These are phyloP conservation scores for Sinhomidia bicolor DNA, from an alignment of 2,888 invertebrate species.

Conservation along the genomic window DNA sequence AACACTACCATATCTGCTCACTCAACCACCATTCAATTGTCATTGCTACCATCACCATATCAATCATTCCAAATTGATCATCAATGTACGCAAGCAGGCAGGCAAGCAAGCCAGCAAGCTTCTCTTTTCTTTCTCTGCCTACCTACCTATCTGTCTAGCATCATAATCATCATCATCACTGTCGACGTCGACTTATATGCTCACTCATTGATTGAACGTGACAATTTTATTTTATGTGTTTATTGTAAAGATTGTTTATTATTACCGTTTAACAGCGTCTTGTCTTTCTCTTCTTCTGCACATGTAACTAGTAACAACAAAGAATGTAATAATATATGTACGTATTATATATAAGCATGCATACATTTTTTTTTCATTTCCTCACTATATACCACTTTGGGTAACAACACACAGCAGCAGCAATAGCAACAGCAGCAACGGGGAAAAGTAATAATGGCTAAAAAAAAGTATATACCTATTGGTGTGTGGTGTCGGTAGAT, in stretches of 20 bases:
- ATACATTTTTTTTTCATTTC: background rate
- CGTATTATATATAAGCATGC: too few species aligned
- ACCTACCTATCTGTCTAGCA: too few species aligned
- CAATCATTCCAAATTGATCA: constrained; percentile 35
- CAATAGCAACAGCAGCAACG: too few species aligned
- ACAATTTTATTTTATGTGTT: constrained; percentile 48
- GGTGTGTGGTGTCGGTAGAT: background rate
- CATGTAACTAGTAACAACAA: constrained; percentile 1
- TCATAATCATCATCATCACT: too few species aligned
- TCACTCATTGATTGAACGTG: constrained; percentile 42
- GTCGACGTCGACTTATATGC: constrained; percentile 19
- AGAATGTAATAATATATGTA: background rate
- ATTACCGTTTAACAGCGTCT: constrained; percentile 45
- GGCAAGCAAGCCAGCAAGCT: too few species aligned
- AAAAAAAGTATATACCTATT: background rate
- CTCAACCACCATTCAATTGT: constrained; percentile 26
- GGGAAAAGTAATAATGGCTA: background rate
- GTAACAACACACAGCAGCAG: background rate
- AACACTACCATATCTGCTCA: background rate
- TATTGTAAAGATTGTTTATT: constrained; percentile 46
- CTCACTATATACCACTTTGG: too few species aligned
- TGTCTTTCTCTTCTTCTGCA: background rate
- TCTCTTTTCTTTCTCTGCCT: too few species aligned
- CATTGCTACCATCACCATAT: constrained; percentile 39
- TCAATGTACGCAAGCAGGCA: constrained; percentile 11